A percentile compares a stretch with the other conserved stretches of the same genome.
phyloP scores from a whole-genome alignment of 2,113 vertebrate species.

The Oenanthe melanoleuca region DNA sequence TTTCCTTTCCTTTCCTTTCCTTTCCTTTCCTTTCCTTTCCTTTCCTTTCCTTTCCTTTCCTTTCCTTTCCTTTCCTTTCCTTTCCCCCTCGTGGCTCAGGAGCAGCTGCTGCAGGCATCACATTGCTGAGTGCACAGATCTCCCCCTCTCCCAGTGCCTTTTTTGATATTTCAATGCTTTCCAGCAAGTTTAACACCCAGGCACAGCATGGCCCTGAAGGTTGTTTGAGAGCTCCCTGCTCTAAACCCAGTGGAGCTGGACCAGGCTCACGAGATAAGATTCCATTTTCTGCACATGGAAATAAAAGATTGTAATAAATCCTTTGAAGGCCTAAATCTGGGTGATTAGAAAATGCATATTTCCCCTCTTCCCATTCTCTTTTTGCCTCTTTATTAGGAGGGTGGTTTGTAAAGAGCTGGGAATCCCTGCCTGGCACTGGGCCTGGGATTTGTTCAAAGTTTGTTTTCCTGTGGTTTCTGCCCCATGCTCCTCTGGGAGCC shows the following conservation, averaged over 20 bases:
- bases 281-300: slow-evolving; percentile 43
- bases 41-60: too few relatives aligned
- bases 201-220: neutral
- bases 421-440: neutral
- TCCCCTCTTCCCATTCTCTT: neutral
- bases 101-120: slow-evolving; percentile 22
- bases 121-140: neutral
- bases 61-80: neutral
- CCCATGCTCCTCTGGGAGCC: neutral
- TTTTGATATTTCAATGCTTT: neutral
- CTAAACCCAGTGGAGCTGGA: neutral
- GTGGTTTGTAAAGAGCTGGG: neutral
- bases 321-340: slow-evolving; percentile 23
- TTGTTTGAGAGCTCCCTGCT: neutral
- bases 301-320: slow-evolving; percentile 63
- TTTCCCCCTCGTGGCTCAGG: neutral
- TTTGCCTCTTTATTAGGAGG: slow-evolving; percentile 35
- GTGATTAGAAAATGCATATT: slow-evolving; percentile 44
- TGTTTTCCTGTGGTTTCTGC: neutral
- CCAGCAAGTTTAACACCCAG: neutral
- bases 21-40: too few relatives aligned
- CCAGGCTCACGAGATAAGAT: slow-evolving; percentile 24
- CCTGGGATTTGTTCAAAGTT: neutral
- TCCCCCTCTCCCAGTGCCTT: neutral
- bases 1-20: too few relatives aligned